These are phyloP conservation scores for Protonibea diacanthus DNA, from an alignment of 2,797 vertebrate genomes.

Conservation along the genomic window DNA sequence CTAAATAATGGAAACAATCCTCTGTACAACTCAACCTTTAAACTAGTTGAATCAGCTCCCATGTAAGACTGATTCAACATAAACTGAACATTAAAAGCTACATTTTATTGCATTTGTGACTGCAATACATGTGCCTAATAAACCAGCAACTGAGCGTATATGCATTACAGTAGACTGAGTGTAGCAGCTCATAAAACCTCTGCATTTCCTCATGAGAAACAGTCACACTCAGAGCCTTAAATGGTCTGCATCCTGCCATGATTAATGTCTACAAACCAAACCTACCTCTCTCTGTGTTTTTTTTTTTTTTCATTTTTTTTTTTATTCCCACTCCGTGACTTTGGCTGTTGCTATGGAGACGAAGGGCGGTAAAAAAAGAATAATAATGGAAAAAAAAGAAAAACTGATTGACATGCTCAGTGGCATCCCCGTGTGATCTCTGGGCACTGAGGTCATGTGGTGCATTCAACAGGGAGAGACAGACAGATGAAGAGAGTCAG, in stretches of 20 bases:
- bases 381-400: constrained; percentile 6
- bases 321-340: constrained; percentile 37
- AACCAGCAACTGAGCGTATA: neutral
- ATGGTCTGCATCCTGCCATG: constrained; percentile 50
- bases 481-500: constrained; percentile 38
- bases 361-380: constrained; percentile 18
- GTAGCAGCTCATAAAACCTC: neutral
- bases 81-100: neutral
- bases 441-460: constrained; percentile 58
- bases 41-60: neutral
- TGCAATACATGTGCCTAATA: neutral
- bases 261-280: constrained; percentile 41
- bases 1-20: too few relatives aligned
- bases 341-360: constrained; percentile 74
- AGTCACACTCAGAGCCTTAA: constrained; percentile 27
- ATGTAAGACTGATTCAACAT: neutral
- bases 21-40: neutral
- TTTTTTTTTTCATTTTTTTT: constrained; percentile 27
- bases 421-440: constrained; percentile 50
- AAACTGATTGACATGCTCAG: constrained; percentile 39
- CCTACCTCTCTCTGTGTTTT: constrained; percentile 27
- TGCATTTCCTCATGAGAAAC: constrained; percentile 14
- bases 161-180: neutral
- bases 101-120: neutral
- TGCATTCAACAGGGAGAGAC: constrained; percentile 15